A percentile compares a stretch with the other conserved stretches of the same genome.
phyloP scores from a whole-genome alignment of 2,113 vertebrate genomes.

The Myiopsitta monachus region DNA sequence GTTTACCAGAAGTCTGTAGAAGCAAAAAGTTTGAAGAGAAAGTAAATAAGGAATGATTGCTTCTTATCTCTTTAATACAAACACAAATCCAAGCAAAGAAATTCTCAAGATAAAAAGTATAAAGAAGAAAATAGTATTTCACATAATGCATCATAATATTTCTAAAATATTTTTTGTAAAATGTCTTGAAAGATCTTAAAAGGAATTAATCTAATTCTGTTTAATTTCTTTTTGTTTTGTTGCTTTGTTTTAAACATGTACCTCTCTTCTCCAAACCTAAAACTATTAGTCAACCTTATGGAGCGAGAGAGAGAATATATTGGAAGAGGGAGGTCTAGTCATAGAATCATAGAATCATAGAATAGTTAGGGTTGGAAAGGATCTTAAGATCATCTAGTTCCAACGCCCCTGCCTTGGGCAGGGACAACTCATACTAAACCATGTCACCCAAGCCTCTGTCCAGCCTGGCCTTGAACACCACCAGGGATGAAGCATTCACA shows the following conservation, averaged over 20 bases:
- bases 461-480: too few relatives aligned
- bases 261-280: not conserved
- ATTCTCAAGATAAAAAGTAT: not conserved
- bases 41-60: not conserved
- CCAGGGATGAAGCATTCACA: too few relatives aligned
- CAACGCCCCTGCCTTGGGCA: too few relatives aligned
- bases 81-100: not conserved
- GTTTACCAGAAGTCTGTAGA: not conserved
- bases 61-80: not conserved
- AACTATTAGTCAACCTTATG: not conserved
- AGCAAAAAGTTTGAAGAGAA: not conserved
- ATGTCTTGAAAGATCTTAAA: not conserved
- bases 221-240: not conserved
- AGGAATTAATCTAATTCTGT: not conserved
- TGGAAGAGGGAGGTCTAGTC: not conserved
- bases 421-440: too few relatives aligned
- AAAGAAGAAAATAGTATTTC: not conserved
- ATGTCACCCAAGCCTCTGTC: too few relatives aligned
- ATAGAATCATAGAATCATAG: too few relatives aligned
- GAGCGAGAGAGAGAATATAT: not conserved
- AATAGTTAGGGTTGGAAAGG: too few relatives aligned
- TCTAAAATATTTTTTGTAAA: not conserved
- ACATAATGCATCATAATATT: not conserved
- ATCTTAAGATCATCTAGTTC: too few relatives aligned
- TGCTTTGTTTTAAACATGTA: not conserved